Base-by-base conservation (phyloP, 1,140 invertebrate species). In the Pararge aegeria region DNA sequence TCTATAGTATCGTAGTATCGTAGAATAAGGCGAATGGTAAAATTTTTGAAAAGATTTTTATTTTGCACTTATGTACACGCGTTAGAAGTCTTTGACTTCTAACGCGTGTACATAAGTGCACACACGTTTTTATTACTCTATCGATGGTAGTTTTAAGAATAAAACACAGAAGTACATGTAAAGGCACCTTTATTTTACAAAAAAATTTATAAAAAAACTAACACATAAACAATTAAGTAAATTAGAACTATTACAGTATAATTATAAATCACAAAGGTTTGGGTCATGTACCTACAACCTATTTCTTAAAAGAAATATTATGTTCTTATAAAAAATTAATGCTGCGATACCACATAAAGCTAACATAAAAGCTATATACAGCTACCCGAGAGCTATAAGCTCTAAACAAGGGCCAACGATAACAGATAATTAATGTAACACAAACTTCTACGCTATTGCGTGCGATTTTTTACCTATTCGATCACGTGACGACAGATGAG, bases 181-280 rank as follows among this genome's bases (percentile, higher is more conserved):
- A 37, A 49, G 18, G 42, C 55, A 56, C 44, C 55, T 56, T 56
- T 56, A 56, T 49, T 56, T 56, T 49, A 56, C 42, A 56, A 49
- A 49, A 49, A 42, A 30, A 24, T 37, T 12, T 56, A 56, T 16
- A 48, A 46, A 55, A 21, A 19, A 49, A 34, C 9, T 34, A 12
- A 34, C 1, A 34, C 30, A 34, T 12, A 34, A 34, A 34, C 7
- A 34, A 1, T 7, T 1, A 34, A 34, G 16, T 51, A 19, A 24
- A 34, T 1, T 51, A 34, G 12, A 55, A 19, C 27, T 24, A 24
- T 34, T 48, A 29, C n/a, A n/a, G n/a, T n/a, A n/a, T n/a, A 55
- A 55, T 1, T 38, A 42, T 10, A 42, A 56, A 56, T 56, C 55
- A 54, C 52, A 56, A 37, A 49, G 1, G 12, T 42, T 42, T 34